These are phyloP conservation scores for Maniola hyperantus DNA, from an alignment of 2,888 invertebrate species.

Conservation along the genomic window DNA sequence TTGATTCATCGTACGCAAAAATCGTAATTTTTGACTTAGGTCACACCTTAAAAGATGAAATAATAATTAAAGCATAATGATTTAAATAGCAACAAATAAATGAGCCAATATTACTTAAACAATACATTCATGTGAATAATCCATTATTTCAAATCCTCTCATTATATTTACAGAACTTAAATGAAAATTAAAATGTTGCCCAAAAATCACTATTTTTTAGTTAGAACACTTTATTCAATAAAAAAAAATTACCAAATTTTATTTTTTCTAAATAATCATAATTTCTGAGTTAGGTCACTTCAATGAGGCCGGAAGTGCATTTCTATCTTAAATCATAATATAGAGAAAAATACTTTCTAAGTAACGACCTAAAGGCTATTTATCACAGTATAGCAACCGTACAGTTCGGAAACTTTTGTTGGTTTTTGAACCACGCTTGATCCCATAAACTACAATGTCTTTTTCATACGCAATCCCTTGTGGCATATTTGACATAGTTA, in stretches of 20 bases:
- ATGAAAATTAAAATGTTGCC: not conserved
- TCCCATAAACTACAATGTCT: not conserved
- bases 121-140: not conserved
- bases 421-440: not conserved
- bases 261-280: conserved; percentile 2
- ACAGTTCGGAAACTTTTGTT: not conserved
- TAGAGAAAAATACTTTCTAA: conserved; percentile 20
- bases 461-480: too few species aligned
- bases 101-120: not conserved
- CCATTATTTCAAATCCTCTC: not conserved
- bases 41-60: not conserved
- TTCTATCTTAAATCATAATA: conserved; percentile 15
- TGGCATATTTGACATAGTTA: too few species aligned
- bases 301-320: conserved; percentile 22
- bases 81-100: not conserved
- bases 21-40: conserved; percentile 6
- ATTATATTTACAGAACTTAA: not conserved
- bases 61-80: not conserved
- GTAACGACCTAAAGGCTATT: conserved; percentile 22
- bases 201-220: not conserved
- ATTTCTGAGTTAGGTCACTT: conserved; percentile 4
- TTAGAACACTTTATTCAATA: not conserved
- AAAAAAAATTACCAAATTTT: not conserved
- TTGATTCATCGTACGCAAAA: not conserved
- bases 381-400: conserved; percentile 5